phyloP scores from a whole-genome alignment of 2,113 vertebrate species.

The Numida meleagris region DNA sequence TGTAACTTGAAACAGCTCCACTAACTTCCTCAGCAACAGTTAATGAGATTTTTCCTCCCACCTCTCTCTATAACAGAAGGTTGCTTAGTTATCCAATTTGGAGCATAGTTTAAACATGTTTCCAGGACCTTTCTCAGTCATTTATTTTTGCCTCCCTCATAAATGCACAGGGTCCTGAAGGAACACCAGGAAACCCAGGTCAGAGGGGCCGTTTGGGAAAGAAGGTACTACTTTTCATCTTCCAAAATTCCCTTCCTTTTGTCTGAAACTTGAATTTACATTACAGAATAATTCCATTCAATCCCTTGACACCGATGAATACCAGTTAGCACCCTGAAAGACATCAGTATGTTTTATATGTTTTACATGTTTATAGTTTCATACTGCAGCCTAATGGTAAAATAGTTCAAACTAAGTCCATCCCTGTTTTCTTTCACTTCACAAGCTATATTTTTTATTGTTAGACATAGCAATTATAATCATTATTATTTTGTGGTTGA shows the following conservation, averaged over 20 bases:
- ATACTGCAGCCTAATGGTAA: neutral
- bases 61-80: neutral
- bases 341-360: neutral
- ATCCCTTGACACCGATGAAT: neutral
- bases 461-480: neutral
- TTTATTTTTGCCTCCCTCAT: constrained; percentile 40
- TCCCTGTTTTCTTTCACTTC: neutral
- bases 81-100: neutral
- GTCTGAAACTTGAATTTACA: neutral
- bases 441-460: neutral
- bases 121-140: neutral
- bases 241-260: neutral
- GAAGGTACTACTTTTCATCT: constrained; percentile 81
- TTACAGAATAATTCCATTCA: neutral
- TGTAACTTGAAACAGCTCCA: neutral
- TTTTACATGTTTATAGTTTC: neutral
- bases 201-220: constrained; percentile 90
- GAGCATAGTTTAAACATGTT: neutral
- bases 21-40: neutral
- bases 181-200: constrained; percentile 85
- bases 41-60: neutral
- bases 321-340: neutral
- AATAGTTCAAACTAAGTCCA: neutral
- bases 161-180: constrained; percentile 88
- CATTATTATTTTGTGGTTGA: neutral